Evolutionary conservation across 2,888 invertebrate genomes (phyloP).

Genomic region (Nebria salina): DNA sequence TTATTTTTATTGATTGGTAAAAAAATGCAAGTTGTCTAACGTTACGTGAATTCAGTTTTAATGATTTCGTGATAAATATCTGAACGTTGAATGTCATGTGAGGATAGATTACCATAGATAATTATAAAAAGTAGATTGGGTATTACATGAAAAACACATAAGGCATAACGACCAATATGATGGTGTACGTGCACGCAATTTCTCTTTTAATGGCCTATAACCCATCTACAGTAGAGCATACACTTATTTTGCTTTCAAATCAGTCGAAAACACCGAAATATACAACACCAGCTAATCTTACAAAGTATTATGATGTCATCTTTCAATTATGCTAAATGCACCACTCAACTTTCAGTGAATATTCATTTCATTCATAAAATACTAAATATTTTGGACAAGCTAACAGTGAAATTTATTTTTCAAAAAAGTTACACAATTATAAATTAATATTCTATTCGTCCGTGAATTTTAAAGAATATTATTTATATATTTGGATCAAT

Average conservation of each 20-base stretch:
- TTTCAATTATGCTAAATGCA: not conserved
- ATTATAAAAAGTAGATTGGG: not conserved
- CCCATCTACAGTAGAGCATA: not conserved
- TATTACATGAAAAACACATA: conserved; percentile 1
- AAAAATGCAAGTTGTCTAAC: not conserved
- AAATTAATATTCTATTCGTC: too few species aligned
- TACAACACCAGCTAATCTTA: not conserved
- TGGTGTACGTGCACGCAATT: not conserved
- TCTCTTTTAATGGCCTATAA: not conserved
- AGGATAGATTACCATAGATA: not conserved
- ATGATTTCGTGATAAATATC: not conserved
- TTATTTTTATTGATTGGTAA: too few species aligned
- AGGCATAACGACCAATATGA: not conserved
- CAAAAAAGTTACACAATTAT: too few species aligned
- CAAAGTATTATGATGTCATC: not conserved
- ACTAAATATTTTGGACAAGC: too few species aligned
- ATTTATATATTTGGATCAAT: too few species aligned
- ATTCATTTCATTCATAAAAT: too few species aligned
- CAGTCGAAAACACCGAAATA: not conserved
- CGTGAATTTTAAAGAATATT: too few species aligned
- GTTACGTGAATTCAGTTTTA: not conserved
- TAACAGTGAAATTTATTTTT: too few species aligned
- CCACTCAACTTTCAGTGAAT: too few species aligned
- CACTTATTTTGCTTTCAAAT: not conserved
- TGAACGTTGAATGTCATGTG: not conserved